These are phyloP conservation scores for Zophobas morio DNA, from an alignment of 1,140 invertebrate genomes.

Conservation along the genomic window DNA sequence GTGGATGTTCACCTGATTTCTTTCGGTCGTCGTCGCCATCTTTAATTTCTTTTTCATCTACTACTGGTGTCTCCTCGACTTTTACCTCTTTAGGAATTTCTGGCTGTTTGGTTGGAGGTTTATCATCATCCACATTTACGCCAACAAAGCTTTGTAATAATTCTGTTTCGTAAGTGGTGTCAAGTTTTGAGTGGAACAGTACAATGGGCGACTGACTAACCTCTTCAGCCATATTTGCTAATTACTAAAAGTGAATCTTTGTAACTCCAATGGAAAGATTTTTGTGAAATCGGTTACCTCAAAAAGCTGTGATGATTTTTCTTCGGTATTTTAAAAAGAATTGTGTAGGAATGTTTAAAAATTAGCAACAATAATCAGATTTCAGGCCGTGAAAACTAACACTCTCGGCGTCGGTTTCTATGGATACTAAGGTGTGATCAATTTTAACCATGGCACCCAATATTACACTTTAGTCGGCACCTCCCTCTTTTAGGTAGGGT, in stretches of 20 bases:
- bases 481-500: constrained; percentile 17
- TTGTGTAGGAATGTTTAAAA: neutral
- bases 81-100: constrained; percentile 52
- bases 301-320: too few relatives aligned
- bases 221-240: constrained; percentile 30
- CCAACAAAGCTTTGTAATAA: constrained; percentile 83
- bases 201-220: constrained; percentile 9
- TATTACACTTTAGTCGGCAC: constrained; percentile 37
- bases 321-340: neutral
- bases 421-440: constrained; percentile 62
- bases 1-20: constrained; percentile 63
- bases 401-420: constrained; percentile 55
- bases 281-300: neutral
- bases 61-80: constrained; percentile 20
- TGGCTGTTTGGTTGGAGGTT: constrained; percentile 5
- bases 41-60: constrained; percentile 42
- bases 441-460: constrained; percentile 48
- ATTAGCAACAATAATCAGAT: constrained; percentile 30
- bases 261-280: neutral
- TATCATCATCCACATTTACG: constrained; percentile 70
- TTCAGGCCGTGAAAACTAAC: constrained; percentile 55
- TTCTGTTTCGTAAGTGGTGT: constrained; percentile 78
- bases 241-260: constrained; percentile 29
- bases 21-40: constrained; percentile 64
- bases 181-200: constrained; percentile 64